These are phyloP conservation scores for Miichthys miiuy DNA, from an alignment of 2,797 vertebrate genomes.

Conservation along the genomic window DNA sequence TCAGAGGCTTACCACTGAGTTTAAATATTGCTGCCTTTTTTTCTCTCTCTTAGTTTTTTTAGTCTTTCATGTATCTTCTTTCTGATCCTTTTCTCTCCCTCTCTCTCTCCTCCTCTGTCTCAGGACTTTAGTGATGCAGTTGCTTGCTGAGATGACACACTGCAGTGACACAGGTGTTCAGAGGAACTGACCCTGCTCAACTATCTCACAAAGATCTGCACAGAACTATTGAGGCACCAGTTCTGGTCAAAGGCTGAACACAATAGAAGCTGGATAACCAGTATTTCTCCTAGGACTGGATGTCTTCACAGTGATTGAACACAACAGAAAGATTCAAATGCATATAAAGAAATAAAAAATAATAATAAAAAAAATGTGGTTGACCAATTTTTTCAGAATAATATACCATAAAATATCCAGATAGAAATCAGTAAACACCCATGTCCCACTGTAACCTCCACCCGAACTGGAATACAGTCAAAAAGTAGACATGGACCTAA, in stretches of 20 bases:
- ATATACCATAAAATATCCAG: neutral
- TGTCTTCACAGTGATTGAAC: neutral
- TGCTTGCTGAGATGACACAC: slow-evolving; percentile 14
- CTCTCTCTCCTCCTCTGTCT: slow-evolving; percentile 15
- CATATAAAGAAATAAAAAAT: slow-evolving; percentile 6
- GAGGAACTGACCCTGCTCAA: slow-evolving; percentile 25
- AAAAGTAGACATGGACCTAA: neutral
- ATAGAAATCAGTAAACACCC: neutral
- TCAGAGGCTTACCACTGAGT: slow-evolving; percentile 26
- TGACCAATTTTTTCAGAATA: neutral
- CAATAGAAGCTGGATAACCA: neutral
- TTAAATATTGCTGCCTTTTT: slow-evolving; percentile 10
- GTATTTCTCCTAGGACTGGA: neutral
- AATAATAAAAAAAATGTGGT: neutral
- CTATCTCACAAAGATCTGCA: slow-evolving; percentile 21
- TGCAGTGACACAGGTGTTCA: slow-evolving; percentile 14
- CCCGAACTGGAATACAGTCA: neutral
- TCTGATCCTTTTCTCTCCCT: neutral
- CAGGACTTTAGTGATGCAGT: slow-evolving; percentile 19
- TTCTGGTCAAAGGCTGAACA: slow-evolving; percentile 40
- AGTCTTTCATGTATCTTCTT: slow-evolving; percentile 4
- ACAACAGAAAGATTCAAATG: slow-evolving; percentile 20
- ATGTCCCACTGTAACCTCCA: neutral
- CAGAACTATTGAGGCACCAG: slow-evolving; percentile 14
- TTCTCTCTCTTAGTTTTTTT: neutral